These are phyloP conservation scores for Amphiduros pacificus DNA, from an alignment of 2,888 invertebrate genomes.

Conservation along the genomic window DNA sequence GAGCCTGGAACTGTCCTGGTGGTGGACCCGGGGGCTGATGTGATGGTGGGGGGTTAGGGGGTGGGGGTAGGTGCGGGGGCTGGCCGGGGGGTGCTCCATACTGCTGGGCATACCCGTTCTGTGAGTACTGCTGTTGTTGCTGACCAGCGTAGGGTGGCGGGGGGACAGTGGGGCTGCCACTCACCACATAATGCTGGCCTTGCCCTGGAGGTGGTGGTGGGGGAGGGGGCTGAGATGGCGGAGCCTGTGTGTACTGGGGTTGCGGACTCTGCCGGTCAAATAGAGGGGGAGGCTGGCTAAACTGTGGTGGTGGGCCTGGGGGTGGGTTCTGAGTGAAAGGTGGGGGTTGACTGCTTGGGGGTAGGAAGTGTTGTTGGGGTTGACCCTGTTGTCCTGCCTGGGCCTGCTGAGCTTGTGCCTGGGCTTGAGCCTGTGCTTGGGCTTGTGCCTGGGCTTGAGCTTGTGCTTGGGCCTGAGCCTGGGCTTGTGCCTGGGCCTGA, in stretches of 20 bases:
- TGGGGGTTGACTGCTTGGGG: no score
- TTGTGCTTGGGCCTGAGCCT: background rate
- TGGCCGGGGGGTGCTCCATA: background rate
- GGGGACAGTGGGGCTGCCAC: no score
- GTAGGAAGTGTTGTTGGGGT: no score
- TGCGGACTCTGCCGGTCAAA: no score
- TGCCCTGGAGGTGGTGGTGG: no score
- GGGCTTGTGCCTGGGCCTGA: conserved; percentile 2
- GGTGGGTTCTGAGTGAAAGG: background rate
- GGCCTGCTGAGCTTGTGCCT: no score
- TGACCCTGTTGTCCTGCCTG: no score
- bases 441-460: background rate
- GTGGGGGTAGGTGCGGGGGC: background rate
- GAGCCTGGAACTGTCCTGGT: background rate
- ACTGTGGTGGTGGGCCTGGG: background rate
- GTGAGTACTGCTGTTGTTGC: background rate
- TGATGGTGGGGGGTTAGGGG: background rate
- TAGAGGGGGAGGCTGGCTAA: no score
- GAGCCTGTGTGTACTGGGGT: no score
- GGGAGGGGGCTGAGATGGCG: no score
- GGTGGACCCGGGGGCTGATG: background rate
- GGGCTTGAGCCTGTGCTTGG: no score
- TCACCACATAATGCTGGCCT: no score
- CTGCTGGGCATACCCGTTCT: background rate
- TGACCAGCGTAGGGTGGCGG: background rate